A percentile compares a stretch with the other conserved stretches of the same genome.
These are phyloP conservation scores for Lithophane socia DNA, from an alignment of 2,888 invertebrate genomes.

Conservation along the genomic window DNA sequence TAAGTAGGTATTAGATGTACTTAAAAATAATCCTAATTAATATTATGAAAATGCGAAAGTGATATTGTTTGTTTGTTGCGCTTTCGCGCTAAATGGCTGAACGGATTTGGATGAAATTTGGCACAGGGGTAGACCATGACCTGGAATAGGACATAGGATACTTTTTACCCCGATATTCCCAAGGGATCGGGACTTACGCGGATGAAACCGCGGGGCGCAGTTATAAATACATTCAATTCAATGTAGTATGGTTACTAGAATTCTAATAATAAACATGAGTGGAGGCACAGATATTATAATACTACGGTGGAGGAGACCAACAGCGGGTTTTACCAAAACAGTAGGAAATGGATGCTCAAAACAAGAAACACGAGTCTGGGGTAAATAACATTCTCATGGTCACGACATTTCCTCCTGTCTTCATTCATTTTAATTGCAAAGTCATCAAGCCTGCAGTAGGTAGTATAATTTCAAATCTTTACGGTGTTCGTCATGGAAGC, in stretches of 20 bases:
- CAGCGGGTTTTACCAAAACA: not conserved
- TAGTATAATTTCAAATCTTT: not conserved
- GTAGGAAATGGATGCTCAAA: constrained; percentile 1
- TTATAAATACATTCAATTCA: not conserved
- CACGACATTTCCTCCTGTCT: constrained; percentile 6
- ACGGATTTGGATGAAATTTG: no score
- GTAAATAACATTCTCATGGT: not conserved
- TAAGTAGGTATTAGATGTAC: not conserved
- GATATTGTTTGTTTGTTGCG: no score
- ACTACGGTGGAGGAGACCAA: not conserved
- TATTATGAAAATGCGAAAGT: no score
- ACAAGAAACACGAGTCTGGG: constrained; percentile 5
- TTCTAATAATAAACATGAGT: not conserved
- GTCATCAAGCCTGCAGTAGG: constrained; percentile 4
- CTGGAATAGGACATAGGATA: no score
- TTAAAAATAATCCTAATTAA: not conserved
- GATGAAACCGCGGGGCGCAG: no score
- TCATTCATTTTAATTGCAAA: constrained; percentile 17
- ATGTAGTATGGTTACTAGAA: not conserved
- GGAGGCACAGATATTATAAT: no score
- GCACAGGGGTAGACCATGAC: no score
- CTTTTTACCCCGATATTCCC: no score
- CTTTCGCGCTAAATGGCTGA: no score
- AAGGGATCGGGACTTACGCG: no score
- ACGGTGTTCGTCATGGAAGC: not conserved